Conservation (phyloP, 2,888 invertebrate species). For the Meta bourneti region DNA sequence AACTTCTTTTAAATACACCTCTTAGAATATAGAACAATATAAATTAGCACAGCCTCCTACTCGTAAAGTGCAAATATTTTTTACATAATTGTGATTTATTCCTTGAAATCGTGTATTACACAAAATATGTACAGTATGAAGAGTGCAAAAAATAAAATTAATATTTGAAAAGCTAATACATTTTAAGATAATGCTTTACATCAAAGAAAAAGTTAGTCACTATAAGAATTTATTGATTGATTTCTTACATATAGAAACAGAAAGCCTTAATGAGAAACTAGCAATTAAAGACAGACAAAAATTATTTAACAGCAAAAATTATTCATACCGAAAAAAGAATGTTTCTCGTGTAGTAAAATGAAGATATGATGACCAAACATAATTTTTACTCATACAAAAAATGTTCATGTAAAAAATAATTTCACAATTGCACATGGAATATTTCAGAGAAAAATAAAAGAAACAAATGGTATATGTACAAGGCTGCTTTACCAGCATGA, state of each 20-base stretch:
- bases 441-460: conserved; percentile 16
- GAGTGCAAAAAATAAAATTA: no score
- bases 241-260: neutral
- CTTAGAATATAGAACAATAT: neutral
- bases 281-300: neutral
- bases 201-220: no score
- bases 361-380: conserved; percentile 2
- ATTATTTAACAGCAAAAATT: neutral
- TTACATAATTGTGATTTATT: neutral
- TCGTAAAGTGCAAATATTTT: neutral
- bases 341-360: neutral
- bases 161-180: no score
- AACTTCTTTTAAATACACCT: neutral
- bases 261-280: neutral
- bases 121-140: neutral
- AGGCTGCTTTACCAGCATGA: conserved; percentile 20
- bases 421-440: conserved; percentile 54
- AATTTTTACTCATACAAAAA: conserved; percentile 23
- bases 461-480: conserved; percentile 56
- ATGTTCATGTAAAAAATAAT: conserved; percentile 52
- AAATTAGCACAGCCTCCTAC: neutral
- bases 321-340: neutral
- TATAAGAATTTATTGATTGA: no score
- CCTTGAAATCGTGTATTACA: neutral
- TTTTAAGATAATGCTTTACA: no score